Evolutionary conservation across 2,113 vertebrate species (phyloP).

Genomic region (Neolamprologus devosi): DNA sequence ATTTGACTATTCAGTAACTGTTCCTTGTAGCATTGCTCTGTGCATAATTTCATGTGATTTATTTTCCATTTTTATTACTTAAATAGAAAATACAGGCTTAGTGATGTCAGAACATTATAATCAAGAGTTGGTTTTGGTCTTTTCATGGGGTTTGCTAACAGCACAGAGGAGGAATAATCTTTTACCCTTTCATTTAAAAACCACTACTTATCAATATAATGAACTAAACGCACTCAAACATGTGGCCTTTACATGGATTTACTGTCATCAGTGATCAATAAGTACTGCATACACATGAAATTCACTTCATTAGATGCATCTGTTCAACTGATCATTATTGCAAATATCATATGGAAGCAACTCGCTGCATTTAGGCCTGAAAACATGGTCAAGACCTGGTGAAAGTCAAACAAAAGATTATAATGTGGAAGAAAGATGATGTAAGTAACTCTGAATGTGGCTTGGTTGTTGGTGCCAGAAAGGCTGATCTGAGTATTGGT

Average conservation of each 20-base stretch:
- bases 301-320: not conserved
- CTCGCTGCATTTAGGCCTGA: not conserved
- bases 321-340: not conserved
- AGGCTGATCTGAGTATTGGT: not conserved
- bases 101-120: not conserved
- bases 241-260: not conserved
- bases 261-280: not conserved
- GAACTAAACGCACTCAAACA: not conserved
- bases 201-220: not conserved
- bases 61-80: not conserved
- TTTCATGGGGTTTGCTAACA: not conserved
- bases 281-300: not conserved
- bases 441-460: not conserved
- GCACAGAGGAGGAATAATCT: not conserved
- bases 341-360: not conserved
- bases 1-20: not conserved
- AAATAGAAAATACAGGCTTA: not conserved
- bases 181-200: not conserved
- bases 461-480: not conserved
- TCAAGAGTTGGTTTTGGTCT: not conserved
- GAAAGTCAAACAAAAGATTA: not conserved
- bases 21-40: not conserved
- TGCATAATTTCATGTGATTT: not conserved
- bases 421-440: not conserved
- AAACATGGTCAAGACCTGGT: not conserved